These are phyloP conservation scores for Linurgus olivaceus DNA, from an alignment of 2,797 vertebrate genomes.

Conservation along the genomic window DNA sequence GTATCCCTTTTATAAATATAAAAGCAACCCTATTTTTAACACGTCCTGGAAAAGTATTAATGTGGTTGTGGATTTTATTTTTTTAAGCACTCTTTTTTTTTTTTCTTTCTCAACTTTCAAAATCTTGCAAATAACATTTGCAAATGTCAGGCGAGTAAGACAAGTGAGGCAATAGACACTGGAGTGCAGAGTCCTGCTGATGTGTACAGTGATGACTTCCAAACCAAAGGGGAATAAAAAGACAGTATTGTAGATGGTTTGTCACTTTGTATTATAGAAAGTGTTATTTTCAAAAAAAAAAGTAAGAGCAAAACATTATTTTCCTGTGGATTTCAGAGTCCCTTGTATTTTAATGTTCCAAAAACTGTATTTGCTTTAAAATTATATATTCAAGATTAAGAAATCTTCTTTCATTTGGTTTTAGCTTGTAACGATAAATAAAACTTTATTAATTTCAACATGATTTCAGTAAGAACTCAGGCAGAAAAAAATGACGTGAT, in stretches of 20 bases:
- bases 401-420: slow-evolving; percentile 62
- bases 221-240: slow-evolving; percentile 79
- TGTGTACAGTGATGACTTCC: slow-evolving; percentile 72
- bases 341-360: slow-evolving; percentile 73
- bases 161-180: slow-evolving; percentile 73
- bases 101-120: slow-evolving; percentile 57
- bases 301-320: slow-evolving; percentile 61
- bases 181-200: slow-evolving; percentile 69
- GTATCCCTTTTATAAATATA: slow-evolving; percentile 76
- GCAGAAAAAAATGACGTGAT: slow-evolving; percentile 68
- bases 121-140: slow-evolving; percentile 68
- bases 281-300: slow-evolving; percentile 71
- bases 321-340: slow-evolving; percentile 70
- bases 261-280: slow-evolving; percentile 76
- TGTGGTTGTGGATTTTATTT: slow-evolving; percentile 73
- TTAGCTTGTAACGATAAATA: slow-evolving; percentile 71
- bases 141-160: slow-evolving; percentile 72
- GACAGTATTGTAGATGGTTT: slow-evolving; percentile 74
- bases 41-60: slow-evolving; percentile 73
- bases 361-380: slow-evolving; percentile 73
- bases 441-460: slow-evolving; percentile 72
- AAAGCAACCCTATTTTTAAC: slow-evolving; percentile 75
- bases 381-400: slow-evolving; percentile 65
- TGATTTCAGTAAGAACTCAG: slow-evolving; percentile 80
- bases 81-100: slow-evolving; percentile 63